Conservation (phyloP, 2,888 invertebrate species). For the Drosophila sordidapex region DNA sequence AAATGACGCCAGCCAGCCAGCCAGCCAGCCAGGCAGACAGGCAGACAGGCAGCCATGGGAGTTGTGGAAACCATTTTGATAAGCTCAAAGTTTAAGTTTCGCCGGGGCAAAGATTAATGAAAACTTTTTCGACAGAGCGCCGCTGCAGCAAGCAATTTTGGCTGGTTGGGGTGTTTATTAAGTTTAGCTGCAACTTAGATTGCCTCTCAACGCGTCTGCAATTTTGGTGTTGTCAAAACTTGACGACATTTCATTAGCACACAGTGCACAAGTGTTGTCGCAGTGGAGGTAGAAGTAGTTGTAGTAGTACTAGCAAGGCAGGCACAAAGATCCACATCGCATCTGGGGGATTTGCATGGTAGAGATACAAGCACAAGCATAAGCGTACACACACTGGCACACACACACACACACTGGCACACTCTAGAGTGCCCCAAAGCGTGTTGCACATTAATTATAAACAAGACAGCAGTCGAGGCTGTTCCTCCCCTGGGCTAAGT, state of each 20-base stretch:
- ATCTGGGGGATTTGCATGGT: constrained; percentile 69
- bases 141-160: constrained; percentile 62
- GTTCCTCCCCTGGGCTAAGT: constrained; percentile 35
- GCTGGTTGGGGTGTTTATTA: constrained; percentile 52
- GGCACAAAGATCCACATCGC: constrained; percentile 23
- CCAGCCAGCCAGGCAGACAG: neutral
- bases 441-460: constrained; percentile 74
- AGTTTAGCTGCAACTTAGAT: constrained; percentile 74
- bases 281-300: neutral
- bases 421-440: constrained; percentile 24
- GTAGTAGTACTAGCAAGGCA: neutral
- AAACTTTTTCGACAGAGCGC: constrained; percentile 64
- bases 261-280: constrained; percentile 12
- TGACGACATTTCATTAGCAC: constrained; percentile 74
- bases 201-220: constrained; percentile 58
- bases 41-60: constrained; percentile 8
- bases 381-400: constrained; percentile 6
- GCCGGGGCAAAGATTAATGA: constrained; percentile 67
- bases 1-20: constrained; percentile 57
- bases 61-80: constrained; percentile 46
- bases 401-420: neutral
- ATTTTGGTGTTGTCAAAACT: constrained; percentile 67
- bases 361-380: constrained; percentile 5
- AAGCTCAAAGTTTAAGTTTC: constrained; percentile 59
- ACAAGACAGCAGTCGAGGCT: constrained; percentile 52